Conservation (phyloP, 2,888 invertebrate genomes). For the Netelia inedita region DNA sequence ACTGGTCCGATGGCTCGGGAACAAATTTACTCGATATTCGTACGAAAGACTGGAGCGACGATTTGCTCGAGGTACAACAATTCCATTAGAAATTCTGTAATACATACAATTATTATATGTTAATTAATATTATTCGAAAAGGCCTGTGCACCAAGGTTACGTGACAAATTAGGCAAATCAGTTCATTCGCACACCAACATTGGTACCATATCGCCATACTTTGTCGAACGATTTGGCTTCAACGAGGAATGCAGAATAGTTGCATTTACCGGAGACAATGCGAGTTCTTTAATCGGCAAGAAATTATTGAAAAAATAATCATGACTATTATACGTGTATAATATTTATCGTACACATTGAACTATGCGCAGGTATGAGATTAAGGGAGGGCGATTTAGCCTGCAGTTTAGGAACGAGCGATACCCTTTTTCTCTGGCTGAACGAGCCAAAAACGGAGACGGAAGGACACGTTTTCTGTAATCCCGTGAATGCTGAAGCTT, state of each 20-base stretch:
- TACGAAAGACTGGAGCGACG: conserved; percentile 91
- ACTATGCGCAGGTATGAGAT: conserved; percentile 89
- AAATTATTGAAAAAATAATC: conserved; percentile 32
- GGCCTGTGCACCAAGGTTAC: conserved; percentile 92
- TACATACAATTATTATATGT: conserved; percentile 5
- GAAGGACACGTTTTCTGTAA: conserved; percentile 96
- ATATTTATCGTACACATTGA: conserved; percentile 8
- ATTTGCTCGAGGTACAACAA: conserved; percentile 89
- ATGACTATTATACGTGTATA: conserved; percentile 8
- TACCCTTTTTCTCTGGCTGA: conserved; percentile 93
- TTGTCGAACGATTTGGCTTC: conserved; percentile 95
- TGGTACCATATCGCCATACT: conserved; percentile 92
- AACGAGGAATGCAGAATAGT: conserved; percentile 91
- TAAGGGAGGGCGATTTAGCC: conserved; percentile 93
- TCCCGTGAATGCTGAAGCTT: conserved; percentile 91
- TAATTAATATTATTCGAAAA: conserved; percentile 77
- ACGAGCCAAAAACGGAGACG: conserved; percentile 88
- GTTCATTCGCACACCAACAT: conserved; percentile 90
- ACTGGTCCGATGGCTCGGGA: conserved; percentile 96
- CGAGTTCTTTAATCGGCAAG: conserved; percentile 92
- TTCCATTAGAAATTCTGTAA: background rate
- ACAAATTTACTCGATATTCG: conserved; percentile 97
- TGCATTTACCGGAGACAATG: conserved; percentile 98
- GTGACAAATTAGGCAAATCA: conserved; percentile 90
- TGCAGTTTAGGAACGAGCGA: conserved; percentile 98